These are phyloP conservation scores for Gallirallus australis DNA, from an alignment of 2,797 vertebrate genomes.

Conservation along the genomic window DNA sequence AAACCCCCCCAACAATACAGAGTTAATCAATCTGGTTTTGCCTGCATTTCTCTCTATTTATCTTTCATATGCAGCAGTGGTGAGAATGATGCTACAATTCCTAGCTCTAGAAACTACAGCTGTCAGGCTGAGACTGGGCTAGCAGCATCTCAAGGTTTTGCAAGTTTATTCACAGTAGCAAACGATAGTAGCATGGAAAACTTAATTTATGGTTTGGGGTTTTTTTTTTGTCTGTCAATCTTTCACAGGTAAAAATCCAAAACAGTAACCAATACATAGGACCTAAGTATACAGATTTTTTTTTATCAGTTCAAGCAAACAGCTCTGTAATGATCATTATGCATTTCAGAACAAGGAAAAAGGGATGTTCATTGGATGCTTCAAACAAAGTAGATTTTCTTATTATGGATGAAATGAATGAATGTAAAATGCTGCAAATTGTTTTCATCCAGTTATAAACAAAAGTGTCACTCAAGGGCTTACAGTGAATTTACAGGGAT, in stretches of 20 bases:
- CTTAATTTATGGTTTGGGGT: background rate
- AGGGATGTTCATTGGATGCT: background rate
- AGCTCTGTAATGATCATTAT: background rate
- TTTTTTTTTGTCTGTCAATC: background rate
- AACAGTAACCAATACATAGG: background rate
- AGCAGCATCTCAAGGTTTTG: background rate
- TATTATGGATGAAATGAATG: background rate
- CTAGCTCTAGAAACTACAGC: background rate
- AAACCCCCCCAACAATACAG: fast-evolving
- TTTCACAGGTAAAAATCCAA: background rate
- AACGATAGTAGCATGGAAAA: background rate
- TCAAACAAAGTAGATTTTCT: background rate
- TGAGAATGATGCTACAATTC: background rate
- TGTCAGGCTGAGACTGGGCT: background rate
- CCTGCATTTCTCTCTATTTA: background rate
- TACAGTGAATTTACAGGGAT: background rate
- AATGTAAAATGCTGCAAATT: background rate
- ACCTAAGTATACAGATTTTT: background rate
- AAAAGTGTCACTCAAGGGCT: background rate
- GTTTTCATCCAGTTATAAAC: background rate
- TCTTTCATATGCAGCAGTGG: background rate
- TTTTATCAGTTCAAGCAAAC: background rate
- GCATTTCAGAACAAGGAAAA: background rate
- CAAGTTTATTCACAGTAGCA: background rate
- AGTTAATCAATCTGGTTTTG: background rate